phyloP scores from a whole-genome alignment of 1,140 invertebrate species.

The Alviniconcha marisindica region DNA sequence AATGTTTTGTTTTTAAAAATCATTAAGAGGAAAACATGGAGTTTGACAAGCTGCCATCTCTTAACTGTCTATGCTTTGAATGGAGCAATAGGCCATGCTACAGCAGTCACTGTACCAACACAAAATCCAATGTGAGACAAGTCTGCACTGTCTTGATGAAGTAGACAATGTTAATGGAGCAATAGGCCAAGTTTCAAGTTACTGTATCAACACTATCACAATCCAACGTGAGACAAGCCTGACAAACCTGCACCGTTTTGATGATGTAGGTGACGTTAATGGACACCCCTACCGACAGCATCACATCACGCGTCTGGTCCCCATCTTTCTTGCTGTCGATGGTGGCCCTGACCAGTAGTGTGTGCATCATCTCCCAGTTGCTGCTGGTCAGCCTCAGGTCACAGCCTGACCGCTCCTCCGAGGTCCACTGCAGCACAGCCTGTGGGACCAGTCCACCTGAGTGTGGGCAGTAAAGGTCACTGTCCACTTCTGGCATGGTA shows the following conservation, averaged over 20 bases:
- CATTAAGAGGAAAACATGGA: too few species aligned
- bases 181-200: neutral
- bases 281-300: slow-evolving; percentile 25
- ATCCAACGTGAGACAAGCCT: too few species aligned
- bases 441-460: slow-evolving; percentile 38
- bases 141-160: too few species aligned
- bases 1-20: too few species aligned
- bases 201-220: too few species aligned
- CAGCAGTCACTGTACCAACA: too few species aligned
- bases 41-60: too few species aligned
- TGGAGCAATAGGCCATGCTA: too few species aligned
- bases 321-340: slow-evolving; percentile 57
- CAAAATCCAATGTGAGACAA: too few species aligned
- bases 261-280: slow-evolving; percentile 25
- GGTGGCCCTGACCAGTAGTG: slow-evolving; percentile 52
- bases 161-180: neutral
- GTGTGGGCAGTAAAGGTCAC: slow-evolving; percentile 22
- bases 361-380: slow-evolving; percentile 51
- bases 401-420: slow-evolving; percentile 41
- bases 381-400: slow-evolving; percentile 44
- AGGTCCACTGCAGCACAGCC: slow-evolving; percentile 32
- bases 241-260: slow-evolving; percentile 38
- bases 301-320: slow-evolving; percentile 46
- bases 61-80: too few species aligned
- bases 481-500: neutral